These are phyloP conservation scores for Priocnemis perturbator DNA, from an alignment of 2,888 invertebrate genomes.

Conservation along the genomic window DNA sequence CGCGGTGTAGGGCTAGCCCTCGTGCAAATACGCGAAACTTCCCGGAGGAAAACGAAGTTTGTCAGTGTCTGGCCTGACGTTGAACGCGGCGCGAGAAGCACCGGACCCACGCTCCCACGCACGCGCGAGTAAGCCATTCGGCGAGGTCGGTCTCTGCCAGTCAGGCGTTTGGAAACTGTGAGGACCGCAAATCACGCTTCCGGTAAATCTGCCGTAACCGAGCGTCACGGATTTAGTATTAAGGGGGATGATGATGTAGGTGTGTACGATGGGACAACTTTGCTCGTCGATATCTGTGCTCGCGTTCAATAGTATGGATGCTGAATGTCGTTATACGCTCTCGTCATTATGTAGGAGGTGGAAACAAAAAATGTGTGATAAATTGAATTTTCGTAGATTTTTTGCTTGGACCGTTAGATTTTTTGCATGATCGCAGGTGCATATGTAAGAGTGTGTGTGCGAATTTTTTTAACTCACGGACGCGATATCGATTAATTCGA, in stretches of 20 bases:
- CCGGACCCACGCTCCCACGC: no score
- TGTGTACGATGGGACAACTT: not conserved
- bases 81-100: not conserved
- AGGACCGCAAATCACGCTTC: constrained; percentile 33
- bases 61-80: constrained; percentile 18
- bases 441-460: no score
- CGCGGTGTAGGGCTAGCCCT: constrained; percentile 17
- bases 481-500: no score
- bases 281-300: no score
- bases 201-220: not conserved
- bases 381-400: no score
- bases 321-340: no score
- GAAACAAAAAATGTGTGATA: no score
- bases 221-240: not conserved
- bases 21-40: constrained; percentile 24
- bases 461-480: no score
- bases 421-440: no score
- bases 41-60: constrained; percentile 22
- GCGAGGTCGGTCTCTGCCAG: not conserved
- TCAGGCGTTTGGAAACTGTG: constrained; percentile 1
- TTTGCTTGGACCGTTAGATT: no score
- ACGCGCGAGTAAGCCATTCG: constrained; percentile 8
- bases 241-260: not conserved
- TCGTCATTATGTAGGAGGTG: no score
- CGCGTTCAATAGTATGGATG: no score